Base-by-base conservation (phyloP, 2,888 invertebrate genomes). In the Harmothoe impar region DNA sequence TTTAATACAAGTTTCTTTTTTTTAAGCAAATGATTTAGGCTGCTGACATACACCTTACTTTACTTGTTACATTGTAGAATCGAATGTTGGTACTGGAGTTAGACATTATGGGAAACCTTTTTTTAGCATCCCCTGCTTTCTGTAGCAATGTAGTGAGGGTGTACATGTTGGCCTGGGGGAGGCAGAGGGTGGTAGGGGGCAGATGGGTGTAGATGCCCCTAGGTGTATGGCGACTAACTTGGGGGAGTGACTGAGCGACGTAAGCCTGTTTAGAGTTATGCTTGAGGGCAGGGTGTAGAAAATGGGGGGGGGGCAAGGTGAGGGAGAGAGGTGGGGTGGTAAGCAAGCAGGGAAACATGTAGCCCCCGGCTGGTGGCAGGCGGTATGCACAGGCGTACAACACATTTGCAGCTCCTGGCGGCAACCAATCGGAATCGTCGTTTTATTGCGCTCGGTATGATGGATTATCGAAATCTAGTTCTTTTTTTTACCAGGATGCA, bases 371-470 rank as follows among this genome's bases (percentile, higher is more conserved):
- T 25, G n/a, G 5, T 17, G 20, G 35, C 81, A 17, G 33, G 23
- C 29, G 17, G 77, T 77, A n/a, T 77, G 25, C 77, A 5, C 31
- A 77, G 77, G 77, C 77, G 77, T 25, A 31, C 31, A 43, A 10
- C 5, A 43, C 43, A 43, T 43, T 43, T 43, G 43, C 31, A 20
- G 7, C 43, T 23, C n/a, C 43, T 33, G 33, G 5, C 20, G 43
- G 23, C 81, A 7, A 81, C 81, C 81, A 81, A 81, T 81, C 81
- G 35, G 81, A 81, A 81, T 7, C 0, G 23, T 17, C 81, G 81
- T 81, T 81, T 81, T 81, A 81, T 25, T 35, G 17, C 35, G n/a
- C 5, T 81, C 81, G n/a, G 43, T 81, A 81, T 81, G 81, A 81
- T 81, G 81, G 81, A 81, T 81, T 35, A 81, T 35, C 35, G 17